A percentile compares a stretch with the other conserved stretches of the same genome.
Conservation (phyloP, 2,113 vertebrate genomes). For the Dinomys branickii region DNA sequence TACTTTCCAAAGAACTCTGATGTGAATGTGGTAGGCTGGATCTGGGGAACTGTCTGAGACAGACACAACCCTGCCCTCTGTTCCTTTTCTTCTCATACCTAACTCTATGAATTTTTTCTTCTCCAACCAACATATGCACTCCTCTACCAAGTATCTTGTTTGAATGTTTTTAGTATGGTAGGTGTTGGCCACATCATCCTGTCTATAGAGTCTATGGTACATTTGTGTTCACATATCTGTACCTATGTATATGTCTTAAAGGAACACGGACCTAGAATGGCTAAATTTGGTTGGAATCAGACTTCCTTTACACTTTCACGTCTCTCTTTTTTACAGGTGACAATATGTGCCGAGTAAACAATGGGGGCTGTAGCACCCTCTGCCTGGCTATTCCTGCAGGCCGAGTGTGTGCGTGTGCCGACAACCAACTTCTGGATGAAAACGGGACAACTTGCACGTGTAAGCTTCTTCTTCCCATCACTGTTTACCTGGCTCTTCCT, state of each 20-base stretch:
- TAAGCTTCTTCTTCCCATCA: slow-evolving; percentile 83
- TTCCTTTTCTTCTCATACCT: not conserved
- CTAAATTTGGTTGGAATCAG: not conserved
- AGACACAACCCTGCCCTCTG: not conserved
- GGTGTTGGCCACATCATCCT: not conserved
- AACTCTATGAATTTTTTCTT: not conserved
- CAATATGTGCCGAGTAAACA: slow-evolving; percentile 96
- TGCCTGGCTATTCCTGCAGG: slow-evolving; percentile 97
- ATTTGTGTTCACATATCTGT: not conserved
- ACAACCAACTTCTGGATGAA: slow-evolving; percentile 96
- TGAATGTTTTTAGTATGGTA: too few species aligned
- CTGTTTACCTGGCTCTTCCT: not conserved
- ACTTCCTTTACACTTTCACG: not conserved
- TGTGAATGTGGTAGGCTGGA: not conserved
- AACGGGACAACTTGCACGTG: slow-evolving; percentile 95
- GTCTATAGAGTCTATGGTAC: not conserved
- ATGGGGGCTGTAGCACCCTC: slow-evolving; percentile 95
- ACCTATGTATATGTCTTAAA: not conserved
- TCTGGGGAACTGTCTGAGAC: not conserved
- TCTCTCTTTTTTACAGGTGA: slow-evolving; percentile 89
- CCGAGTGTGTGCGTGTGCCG: slow-evolving; percentile 97
- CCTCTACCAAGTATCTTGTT: not conserved
- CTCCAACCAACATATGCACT: not conserved
- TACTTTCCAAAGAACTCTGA: not conserved
- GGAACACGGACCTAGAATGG: not conserved